Conservation (phyloP, 2,113 vertebrate species). For the Labeo catla region DNA sequence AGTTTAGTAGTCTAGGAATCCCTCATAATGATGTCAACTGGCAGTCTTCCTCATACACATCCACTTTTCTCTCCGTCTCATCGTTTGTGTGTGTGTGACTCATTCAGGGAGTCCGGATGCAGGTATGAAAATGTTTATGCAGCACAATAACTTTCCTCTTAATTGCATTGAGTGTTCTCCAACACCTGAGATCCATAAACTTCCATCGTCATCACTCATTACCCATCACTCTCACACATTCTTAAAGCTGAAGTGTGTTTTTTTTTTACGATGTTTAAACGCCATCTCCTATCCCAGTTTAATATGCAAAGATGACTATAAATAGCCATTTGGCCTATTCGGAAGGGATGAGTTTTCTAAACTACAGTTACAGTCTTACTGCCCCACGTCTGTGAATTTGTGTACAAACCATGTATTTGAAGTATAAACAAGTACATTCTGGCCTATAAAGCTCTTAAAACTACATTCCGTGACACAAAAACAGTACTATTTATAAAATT, state of each 20-base stretch:
- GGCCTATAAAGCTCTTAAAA: no score
- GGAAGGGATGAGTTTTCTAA: background rate
- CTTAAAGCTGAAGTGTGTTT: background rate
- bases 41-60: conserved; percentile 58
- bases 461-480: no score
- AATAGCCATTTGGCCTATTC: background rate
- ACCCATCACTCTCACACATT: background rate
- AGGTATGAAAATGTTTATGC: conserved; percentile 38
- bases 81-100: conserved; percentile 13
- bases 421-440: no score
- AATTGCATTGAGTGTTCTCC: conserved; percentile 36
- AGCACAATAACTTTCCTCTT: conserved; percentile 33
- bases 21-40: conserved; percentile 63
- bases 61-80: conserved; percentile 16
- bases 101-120: conserved; percentile 28
- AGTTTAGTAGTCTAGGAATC: conserved; percentile 2
- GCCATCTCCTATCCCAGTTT: background rate
- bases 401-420: no score
- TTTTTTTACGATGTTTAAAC: background rate
- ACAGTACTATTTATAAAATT: no score
- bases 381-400: background rate
- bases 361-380: background rate
- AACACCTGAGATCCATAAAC: conserved; percentile 41
- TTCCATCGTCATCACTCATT: conserved; percentile 23
- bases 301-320: background rate